phyloP scores from a whole-genome alignment of 2,888 invertebrate genomes.

The Archaeoteleia sp. region DNA sequence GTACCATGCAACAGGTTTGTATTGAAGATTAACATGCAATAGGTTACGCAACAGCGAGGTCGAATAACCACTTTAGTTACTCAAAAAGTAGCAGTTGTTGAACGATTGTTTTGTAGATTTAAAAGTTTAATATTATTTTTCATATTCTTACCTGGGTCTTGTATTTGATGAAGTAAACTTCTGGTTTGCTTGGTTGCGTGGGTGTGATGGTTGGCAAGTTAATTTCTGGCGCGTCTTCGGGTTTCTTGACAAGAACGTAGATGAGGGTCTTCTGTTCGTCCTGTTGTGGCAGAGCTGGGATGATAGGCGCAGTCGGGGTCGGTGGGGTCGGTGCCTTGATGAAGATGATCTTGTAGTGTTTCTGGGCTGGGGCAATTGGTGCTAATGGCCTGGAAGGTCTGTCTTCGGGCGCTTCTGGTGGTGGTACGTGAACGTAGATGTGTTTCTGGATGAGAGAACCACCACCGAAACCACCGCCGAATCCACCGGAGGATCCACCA shows the following conservation, averaged over 20 bases:
- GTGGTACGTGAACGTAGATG: slow-evolving; percentile 93
- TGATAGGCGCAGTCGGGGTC: slow-evolving; percentile 87
- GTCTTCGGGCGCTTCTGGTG: slow-evolving; percentile 86
- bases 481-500: slow-evolving; percentile 75
- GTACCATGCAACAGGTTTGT: slow-evolving; percentile 12
- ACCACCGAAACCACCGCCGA: slow-evolving; percentile 72
- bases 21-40: background rate
- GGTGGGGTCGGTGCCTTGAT: slow-evolving; percentile 92
- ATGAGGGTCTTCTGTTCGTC: slow-evolving; percentile 92
- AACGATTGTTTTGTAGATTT: too few relatives aligned
- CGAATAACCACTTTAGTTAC: background rate
- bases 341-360: slow-evolving; percentile 94
- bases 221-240: slow-evolving; percentile 89
- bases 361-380: slow-evolving; percentile 84
- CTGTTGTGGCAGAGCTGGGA: slow-evolving; percentile 83
- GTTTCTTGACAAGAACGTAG: slow-evolving; percentile 91
- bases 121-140: too few relatives aligned
- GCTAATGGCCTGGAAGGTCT: slow-evolving; percentile 81
- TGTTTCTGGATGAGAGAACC: slow-evolving; percentile 87
- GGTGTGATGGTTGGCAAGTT: slow-evolving; percentile 85
- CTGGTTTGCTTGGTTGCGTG: slow-evolving; percentile 90
- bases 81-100: background rate
- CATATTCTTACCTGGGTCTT: slow-evolving; percentile 81
- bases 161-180: slow-evolving; percentile 92
- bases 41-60: slow-evolving; percentile 12